Conservation (phyloP, 2,797 vertebrate species). For the Labroides dimidiatus region DNA sequence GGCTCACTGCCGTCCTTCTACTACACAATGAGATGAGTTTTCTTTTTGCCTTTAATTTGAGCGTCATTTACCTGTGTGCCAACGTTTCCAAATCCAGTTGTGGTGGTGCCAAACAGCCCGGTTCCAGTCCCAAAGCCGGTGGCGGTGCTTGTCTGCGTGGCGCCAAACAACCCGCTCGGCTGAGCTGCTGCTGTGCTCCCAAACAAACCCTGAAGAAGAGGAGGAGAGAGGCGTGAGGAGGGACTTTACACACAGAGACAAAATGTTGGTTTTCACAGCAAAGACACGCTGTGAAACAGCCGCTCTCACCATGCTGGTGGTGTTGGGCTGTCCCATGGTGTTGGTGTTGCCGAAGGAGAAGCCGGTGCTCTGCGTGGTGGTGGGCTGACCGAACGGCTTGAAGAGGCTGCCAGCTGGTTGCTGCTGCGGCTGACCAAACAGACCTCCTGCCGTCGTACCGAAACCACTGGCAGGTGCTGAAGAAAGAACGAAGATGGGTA, state of each 20-base stretch:
- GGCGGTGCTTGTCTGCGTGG: conserved; percentile 90
- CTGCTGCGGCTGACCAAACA: conserved; percentile 84
- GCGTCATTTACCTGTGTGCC: conserved; percentile 82
- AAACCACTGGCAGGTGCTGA: conserved; percentile 80
- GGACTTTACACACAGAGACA: no score
- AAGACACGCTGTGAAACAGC: no score
- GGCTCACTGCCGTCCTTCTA: no score
- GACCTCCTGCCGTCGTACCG: conserved; percentile 84
- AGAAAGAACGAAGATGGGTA: background rate
- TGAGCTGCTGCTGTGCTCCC: conserved; percentile 90
- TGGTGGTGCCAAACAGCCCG: conserved; percentile 90
- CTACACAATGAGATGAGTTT: no score
- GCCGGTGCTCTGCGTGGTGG: conserved; percentile 87
- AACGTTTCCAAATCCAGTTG: conserved; percentile 88
- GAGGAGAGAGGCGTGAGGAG: background rate
- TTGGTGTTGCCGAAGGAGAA: conserved; percentile 92
- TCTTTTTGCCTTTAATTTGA: no score
- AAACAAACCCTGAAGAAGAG: conserved; percentile 88
- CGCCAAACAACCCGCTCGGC: conserved; percentile 89
- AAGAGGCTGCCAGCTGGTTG: conserved; percentile 86
- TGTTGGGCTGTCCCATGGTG: conserved; percentile 91
- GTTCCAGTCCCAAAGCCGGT: conserved; percentile 89
- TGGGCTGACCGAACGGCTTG: conserved; percentile 91
- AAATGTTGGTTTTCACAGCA: no score
- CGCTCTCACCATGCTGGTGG: conserved; percentile 90